Percentiles rank a stretch among this genome's conserved stretches.
Conservation (phyloP, 2,888 invertebrate genomes). For the Lasioglossum lativentre region DNA sequence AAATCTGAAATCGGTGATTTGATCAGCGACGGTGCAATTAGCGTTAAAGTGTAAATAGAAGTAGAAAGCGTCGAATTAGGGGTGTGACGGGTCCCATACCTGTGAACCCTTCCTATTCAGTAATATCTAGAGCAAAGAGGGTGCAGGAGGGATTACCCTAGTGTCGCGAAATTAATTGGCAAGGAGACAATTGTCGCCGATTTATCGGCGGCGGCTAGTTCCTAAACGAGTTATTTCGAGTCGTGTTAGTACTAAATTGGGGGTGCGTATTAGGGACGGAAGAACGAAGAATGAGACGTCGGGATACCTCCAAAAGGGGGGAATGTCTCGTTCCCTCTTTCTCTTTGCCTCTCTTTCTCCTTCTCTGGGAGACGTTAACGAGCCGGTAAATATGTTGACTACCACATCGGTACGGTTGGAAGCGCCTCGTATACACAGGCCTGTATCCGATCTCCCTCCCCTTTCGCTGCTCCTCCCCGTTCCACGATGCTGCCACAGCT, state of each 20-base stretch:
- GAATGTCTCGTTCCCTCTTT: slow-evolving; percentile 30
- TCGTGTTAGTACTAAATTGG: slow-evolving; percentile 62
- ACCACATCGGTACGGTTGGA: slow-evolving; percentile 77
- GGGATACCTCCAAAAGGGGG: slow-evolving; percentile 39
- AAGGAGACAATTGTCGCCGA: neutral
- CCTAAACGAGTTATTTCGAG: slow-evolving; percentile 60
- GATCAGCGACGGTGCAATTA: no score
- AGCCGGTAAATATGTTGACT: slow-evolving; percentile 85
- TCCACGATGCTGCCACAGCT: slow-evolving; percentile 39
- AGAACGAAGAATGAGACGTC: slow-evolving; percentile 65
- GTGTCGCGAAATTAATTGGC: slow-evolving; percentile 54
- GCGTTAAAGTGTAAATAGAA: neutral
- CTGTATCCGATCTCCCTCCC: slow-evolving; percentile 42
- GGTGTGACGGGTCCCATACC: neutral
- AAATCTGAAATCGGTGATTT: neutral
- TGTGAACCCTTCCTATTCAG: neutral
- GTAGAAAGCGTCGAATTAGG: neutral
- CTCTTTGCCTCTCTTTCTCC: slow-evolving; percentile 44
- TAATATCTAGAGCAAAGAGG: neutral
- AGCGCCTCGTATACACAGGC: slow-evolving; percentile 56
- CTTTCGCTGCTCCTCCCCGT: neutral
- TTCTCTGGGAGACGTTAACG: slow-evolving; percentile 82
- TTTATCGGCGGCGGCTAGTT: slow-evolving; percentile 10
- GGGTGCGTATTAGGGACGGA: slow-evolving; percentile 58
- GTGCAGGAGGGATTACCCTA: neutral